Percentiles rank a stretch among this genome's conserved stretches.
These are phyloP conservation scores for Neria commutata DNA, from an alignment of 2,888 invertebrate species.

Conservation along the genomic window DNA sequence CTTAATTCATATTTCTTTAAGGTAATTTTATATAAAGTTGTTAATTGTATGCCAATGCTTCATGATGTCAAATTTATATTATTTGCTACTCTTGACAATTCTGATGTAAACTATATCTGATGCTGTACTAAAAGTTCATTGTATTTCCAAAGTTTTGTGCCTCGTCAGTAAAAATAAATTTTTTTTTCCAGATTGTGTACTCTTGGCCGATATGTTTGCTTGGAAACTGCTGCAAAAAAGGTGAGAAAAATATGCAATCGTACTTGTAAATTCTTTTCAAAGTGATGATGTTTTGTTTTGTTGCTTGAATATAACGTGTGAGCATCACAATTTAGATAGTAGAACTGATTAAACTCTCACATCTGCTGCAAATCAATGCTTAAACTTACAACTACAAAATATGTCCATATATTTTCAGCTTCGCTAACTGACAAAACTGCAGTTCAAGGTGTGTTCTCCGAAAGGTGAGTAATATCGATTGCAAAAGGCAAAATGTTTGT, in stretches of 20 bases:
- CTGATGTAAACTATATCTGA: slow-evolving; percentile 9
- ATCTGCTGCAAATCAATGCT: not conserved
- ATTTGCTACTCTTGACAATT: slow-evolving; percentile 19
- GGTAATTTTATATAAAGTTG: not conserved
- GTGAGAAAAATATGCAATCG: not conserved
- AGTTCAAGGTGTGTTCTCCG: too few species aligned
- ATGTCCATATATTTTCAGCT: not conserved
- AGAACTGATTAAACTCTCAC: slow-evolving; percentile 34
- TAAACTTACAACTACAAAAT: not conserved
- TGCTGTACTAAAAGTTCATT: not conserved
- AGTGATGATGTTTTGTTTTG: slow-evolving; percentile 28
- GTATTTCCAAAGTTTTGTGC: not conserved
- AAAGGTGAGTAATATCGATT: too few species aligned
- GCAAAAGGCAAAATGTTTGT: too few species aligned
- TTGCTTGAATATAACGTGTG: slow-evolving; percentile 34
- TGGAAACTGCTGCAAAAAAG: not conserved
- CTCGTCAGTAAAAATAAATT: not conserved
- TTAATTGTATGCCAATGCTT: too few species aligned
- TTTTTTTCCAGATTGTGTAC: slow-evolving; percentile 1
- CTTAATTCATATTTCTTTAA: not conserved
- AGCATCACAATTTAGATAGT: slow-evolving; percentile 36
- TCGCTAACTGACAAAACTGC: too few species aligned
- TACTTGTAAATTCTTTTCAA: not conserved
- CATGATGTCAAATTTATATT: not conserved
- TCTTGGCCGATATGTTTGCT: too few species aligned